These are phyloP conservation scores for Lepus timidus DNA, from an alignment of 2,113 vertebrate species.

Conservation along the genomic window DNA sequence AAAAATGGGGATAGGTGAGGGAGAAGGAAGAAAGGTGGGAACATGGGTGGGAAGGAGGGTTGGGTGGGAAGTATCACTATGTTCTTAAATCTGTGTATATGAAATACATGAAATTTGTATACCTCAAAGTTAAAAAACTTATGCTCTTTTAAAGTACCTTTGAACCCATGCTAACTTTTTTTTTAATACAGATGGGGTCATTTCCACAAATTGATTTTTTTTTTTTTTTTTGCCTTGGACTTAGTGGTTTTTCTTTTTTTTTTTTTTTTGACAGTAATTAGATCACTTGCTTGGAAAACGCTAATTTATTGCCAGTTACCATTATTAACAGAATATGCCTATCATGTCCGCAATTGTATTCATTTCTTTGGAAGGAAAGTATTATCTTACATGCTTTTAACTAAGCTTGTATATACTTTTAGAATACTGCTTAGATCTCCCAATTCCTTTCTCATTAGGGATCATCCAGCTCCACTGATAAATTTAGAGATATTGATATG, in stretches of 20 bases:
- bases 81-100: too few relatives aligned
- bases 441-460: not conserved
- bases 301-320: conserved; percentile 15
- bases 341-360: conserved; percentile 11
- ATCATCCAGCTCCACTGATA: not conserved
- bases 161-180: not conserved
- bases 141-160: not conserved
- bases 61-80: too few relatives aligned
- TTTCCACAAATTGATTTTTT: not conserved
- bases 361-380: not conserved
- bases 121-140: not conserved
- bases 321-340: not conserved
- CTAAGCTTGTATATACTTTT: not conserved
- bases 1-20: too few relatives aligned
- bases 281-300: not conserved
- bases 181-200: not conserved
- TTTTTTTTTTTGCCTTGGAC: conserved; percentile 11
- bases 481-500: not conserved
- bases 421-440: not conserved
- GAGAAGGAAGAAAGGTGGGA: too few relatives aligned
- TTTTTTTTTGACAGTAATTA: not conserved
- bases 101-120: too few relatives aligned
- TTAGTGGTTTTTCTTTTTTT: not conserved
- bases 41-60: too few relatives aligned
- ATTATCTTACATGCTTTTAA: not conserved